Evolutionary conservation across 2,113 vertebrate species (phyloP), one percentile per base, ranked within the genome.

Genomic region (Silurus glanis): DNA sequence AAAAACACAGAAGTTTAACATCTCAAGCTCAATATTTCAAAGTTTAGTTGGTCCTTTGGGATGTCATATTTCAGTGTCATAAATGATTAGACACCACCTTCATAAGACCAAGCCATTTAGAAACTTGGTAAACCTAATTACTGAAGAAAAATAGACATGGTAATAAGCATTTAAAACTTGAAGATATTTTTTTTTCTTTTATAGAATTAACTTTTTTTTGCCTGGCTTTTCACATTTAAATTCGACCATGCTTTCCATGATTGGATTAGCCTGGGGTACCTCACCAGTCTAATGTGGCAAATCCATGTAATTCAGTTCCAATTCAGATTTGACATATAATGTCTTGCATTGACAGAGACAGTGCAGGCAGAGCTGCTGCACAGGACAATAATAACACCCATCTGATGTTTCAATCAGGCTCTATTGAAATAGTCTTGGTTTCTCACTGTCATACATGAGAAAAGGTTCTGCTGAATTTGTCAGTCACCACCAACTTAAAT

Each of bases 361-460:
- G 49, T n/a, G 80, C 81, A 47, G 71, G 16, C 59, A 55, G 74
- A 53, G 74, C 49, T 12, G 75, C 9, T 23, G 47, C 55, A 59
- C 55, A 49, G 47, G 61, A 61, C 64, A 76, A 62, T 53, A 25
- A 66, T 58, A 69, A 78, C 62, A 66, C 25, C 56, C 82, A 19
- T 13, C 25, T 75, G 59, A 47, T 85, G 69, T 85, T 88, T 88
- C 78, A 88, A 88, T 88, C 72, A 83, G 75, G 49, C 47, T 53
- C 25, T 80, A 45, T 13, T 71, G 71, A 80, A 83, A 83, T 80
- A 25, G 17, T 78, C 53, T 7, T 9, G 49, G 81, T 58, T 71
- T 78, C 75, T 59, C 17, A 2, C 72, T 88, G 84, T 79, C 53
- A 66, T 67, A n/a, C 16, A 82, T 51, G 78, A 59, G 83, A 79